phyloP scores from a whole-genome alignment of 2,797 vertebrate species.

The Dicrostonyx torquatus region DNA sequence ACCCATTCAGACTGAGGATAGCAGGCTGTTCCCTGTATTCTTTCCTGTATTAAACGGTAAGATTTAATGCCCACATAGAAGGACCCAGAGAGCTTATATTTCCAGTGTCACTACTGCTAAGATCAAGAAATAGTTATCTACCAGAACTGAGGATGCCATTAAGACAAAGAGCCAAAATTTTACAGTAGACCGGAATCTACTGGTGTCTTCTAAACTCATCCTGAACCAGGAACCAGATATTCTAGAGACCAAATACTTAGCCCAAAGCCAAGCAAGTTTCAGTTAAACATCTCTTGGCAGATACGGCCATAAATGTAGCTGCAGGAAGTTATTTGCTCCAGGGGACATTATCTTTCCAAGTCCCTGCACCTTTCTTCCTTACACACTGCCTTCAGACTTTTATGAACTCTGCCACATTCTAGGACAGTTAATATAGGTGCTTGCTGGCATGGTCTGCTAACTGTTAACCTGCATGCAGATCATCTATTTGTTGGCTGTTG shows the following conservation, averaged over 20 bases:
- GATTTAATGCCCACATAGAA: background rate
- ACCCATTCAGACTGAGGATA: background rate
- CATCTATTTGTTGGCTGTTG: conserved; percentile 12
- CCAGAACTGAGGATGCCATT: background rate
- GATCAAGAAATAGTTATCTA: conserved; percentile 3
- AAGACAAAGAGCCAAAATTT: background rate
- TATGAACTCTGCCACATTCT: conserved; percentile 9
- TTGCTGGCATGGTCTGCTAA: background rate
- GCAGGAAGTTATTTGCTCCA: background rate
- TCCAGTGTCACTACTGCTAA: background rate
- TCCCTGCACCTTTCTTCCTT: background rate
- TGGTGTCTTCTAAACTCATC: conserved; percentile 52
- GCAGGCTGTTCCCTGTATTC: background rate
- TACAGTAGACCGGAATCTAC: background rate
- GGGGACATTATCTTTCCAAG: conserved; percentile 11
- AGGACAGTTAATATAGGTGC: background rate
- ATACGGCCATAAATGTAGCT: background rate
- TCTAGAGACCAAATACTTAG: conserved; percentile 25
- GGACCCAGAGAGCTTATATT: background rate
- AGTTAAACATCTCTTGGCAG: conserved; percentile 4
- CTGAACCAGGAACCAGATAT: conserved; percentile 35
- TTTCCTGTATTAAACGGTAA: background rate
- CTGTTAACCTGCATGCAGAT: conserved; percentile 30
- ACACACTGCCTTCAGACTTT: background rate
- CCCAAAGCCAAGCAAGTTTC: conserved; percentile 9